These are phyloP conservation scores for Galbula dea DNA, from an alignment of 2,113 vertebrate species.

Conservation along the genomic window DNA sequence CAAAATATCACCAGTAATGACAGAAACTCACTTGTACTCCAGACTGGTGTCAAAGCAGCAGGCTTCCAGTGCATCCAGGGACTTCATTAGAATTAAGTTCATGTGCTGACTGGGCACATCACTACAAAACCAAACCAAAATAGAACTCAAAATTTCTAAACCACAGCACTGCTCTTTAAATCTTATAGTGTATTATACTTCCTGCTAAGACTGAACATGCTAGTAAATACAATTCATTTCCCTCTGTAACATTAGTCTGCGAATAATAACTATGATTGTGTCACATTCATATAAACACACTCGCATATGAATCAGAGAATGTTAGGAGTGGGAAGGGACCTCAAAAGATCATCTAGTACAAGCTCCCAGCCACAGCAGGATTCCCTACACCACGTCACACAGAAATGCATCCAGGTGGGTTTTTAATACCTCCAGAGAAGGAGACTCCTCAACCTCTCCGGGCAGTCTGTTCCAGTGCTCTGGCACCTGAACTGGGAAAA, in stretches of 20 bases:
- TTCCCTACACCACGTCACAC: too few species aligned
- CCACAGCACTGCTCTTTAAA: background rate
- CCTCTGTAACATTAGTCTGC: background rate
- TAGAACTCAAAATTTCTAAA: background rate
- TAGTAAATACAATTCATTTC: background rate
- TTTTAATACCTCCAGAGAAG: too few species aligned
- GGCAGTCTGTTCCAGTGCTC: too few species aligned
- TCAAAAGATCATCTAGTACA: too few species aligned
- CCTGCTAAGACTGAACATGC: background rate
- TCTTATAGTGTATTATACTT: background rate
- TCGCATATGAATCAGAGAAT: too few species aligned
- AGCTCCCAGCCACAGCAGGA: too few species aligned
- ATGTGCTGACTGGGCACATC: constrained; percentile 83
- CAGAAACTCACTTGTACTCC: constrained; percentile 87
- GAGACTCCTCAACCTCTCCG: too few species aligned
- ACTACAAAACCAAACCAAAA: constrained; percentile 59
- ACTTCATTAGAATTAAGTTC: constrained; percentile 76
- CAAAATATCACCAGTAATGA: background rate
- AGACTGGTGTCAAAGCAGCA: constrained; percentile 85
- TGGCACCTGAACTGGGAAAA: too few species aligned
- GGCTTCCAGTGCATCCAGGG: constrained; percentile 80
- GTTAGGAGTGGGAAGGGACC: too few species aligned
- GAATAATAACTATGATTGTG: background rate
- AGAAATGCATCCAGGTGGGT: too few species aligned
- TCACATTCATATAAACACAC: background rate